A percentile compares a stretch with the other conserved stretches of the same genome.
Conservation (phyloP, 2,113 vertebrate species). For the Brienomyrus longianalis region DNA sequence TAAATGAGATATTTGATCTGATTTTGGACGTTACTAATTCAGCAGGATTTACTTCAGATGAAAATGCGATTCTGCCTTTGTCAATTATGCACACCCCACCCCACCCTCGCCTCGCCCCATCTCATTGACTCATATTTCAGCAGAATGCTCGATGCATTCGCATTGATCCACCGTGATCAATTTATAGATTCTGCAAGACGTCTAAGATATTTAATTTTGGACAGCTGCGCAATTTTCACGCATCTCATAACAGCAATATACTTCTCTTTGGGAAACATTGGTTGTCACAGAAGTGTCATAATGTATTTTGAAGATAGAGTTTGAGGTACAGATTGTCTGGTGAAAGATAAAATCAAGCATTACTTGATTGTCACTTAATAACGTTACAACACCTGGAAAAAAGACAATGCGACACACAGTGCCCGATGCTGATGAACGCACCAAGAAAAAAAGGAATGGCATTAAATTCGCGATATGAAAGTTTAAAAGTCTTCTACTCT, state of each 20-base stretch:
- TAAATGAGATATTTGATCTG: neutral
- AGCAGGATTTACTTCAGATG: neutral
- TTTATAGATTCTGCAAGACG: constrained; percentile 26
- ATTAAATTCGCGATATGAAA: neutral
- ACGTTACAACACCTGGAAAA: neutral
- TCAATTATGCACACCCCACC: constrained; percentile 49
- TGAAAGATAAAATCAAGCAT: neutral
- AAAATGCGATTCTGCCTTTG: constrained; percentile 19
- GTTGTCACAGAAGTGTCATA: neutral
- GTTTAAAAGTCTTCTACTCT: neutral
- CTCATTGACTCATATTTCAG: constrained; percentile 16
- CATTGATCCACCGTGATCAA: constrained; percentile 38
- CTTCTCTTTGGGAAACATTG: neutral
- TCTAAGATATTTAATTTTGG: neutral
- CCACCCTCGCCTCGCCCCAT: constrained; percentile 35
- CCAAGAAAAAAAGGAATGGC: neutral
- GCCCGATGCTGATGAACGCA: neutral
- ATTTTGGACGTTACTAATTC: neutral
- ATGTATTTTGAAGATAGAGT: neutral
- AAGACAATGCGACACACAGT: neutral
- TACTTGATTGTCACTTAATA: neutral
- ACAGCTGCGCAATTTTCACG: neutral
- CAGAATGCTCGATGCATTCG: constrained; percentile 31
- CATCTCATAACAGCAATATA: neutral
- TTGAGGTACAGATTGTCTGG: neutral